Conservation (phyloP, 2,888 invertebrate genomes). For the Adelognathus sp. region DNA sequence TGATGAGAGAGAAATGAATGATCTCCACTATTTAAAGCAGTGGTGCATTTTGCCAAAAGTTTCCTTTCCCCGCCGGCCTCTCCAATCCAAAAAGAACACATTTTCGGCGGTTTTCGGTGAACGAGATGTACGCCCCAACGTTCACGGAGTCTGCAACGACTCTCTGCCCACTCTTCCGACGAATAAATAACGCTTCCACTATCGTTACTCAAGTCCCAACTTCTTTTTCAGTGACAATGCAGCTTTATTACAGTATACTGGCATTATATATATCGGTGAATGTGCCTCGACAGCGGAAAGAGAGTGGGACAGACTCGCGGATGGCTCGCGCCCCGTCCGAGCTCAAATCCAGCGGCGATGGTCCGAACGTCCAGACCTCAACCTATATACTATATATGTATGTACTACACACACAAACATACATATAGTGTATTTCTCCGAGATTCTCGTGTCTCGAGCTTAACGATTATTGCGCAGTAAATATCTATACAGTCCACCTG, state of each 20-base stretch:
- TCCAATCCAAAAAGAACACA: not conserved
- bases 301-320: conserved; percentile 47
- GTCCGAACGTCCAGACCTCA: conserved; percentile 6
- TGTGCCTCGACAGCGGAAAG: conserved; percentile 31
- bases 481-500: conserved; percentile 71
- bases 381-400: not conserved
- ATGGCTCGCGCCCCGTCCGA: conserved; percentile 42
- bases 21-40: too few relatives aligned
- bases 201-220: conserved; percentile 51
- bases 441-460: conserved; percentile 64
- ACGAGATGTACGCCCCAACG: not conserved
- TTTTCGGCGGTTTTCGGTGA: not conserved
- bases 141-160: conserved; percentile 6
- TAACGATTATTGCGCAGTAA: conserved; percentile 76
- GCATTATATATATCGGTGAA: conserved; percentile 8
- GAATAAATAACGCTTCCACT: conserved; percentile 48
- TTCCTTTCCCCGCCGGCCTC: not conserved
- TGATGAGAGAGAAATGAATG: too few relatives aligned
- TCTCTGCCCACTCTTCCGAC: conserved; percentile 13
- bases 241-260: conserved; percentile 2
- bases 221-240: conserved; percentile 35
- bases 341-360: conserved; percentile 6
- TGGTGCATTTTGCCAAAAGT: not conserved
- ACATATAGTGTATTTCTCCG: conserved; percentile 23
- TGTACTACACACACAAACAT: not conserved